Evolutionary conservation across 2,797 vertebrate genomes (phyloP).

Genomic region (Yasuhikotakia modesta): DNA sequence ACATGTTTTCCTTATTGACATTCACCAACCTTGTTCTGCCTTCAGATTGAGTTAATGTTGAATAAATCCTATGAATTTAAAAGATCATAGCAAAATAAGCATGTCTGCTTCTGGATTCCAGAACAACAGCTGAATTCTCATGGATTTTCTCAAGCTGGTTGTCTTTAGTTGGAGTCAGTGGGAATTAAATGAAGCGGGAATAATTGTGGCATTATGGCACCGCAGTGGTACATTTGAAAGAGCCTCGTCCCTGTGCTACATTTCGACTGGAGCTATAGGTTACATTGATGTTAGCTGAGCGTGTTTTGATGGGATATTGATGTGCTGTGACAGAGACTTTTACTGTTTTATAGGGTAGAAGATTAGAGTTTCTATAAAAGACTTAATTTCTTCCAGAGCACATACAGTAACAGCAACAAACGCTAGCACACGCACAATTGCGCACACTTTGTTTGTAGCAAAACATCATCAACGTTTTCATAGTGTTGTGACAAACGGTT

Average conservation of each 20-base stretch:
- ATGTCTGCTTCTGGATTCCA: neutral
- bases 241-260: neutral
- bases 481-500: neutral
- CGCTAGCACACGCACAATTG: neutral
- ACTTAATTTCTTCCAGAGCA: neutral
- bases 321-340: neutral
- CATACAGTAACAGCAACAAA: neutral
- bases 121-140: neutral
- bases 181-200: constrained; percentile 13
- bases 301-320: neutral
- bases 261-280: neutral
- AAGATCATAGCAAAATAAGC: neutral
- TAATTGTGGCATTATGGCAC: constrained; percentile 4
- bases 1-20: constrained; percentile 25
- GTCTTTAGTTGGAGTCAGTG: neutral
- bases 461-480: neutral
- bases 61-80: neutral
- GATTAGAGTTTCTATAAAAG: neutral
- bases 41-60: neutral
- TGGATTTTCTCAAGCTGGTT: neutral
- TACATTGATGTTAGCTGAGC: neutral
- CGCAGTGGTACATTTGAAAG: neutral
- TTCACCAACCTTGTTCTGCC: constrained; percentile 1
- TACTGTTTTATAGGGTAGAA: neutral
- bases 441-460: neutral